Evolutionary conservation across 2,888 invertebrate species (phyloP).

Genomic region (Hydraecia micacea): DNA sequence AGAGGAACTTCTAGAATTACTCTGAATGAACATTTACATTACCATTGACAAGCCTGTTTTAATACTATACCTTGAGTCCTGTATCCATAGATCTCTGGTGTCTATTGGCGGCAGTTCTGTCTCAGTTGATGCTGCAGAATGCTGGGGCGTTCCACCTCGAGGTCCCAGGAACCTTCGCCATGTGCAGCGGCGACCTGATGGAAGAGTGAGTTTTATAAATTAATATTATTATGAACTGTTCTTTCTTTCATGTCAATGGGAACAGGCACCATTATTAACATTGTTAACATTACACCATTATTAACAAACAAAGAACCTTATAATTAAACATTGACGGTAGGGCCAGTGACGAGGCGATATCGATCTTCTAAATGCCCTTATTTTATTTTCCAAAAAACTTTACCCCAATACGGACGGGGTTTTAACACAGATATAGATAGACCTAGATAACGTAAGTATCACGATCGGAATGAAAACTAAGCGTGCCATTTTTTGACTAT

Average conservation of each 20-base stretch:
- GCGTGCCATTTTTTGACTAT: too few relatives aligned
- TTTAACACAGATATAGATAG: too few relatives aligned
- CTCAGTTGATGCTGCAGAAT: constrained; percentile 95
- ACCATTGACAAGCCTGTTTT: neutral
- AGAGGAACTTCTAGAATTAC: neutral
- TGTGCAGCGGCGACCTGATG: constrained; percentile 93
- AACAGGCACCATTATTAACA: neutral
- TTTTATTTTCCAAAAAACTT: neutral
- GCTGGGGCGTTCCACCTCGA: constrained; percentile 91
- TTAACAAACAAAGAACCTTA: too few relatives aligned
- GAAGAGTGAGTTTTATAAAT: neutral
- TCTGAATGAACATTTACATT: constrained; percentile 9
- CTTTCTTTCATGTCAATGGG: neutral
- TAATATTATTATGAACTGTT: neutral
- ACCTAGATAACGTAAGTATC: too few relatives aligned
- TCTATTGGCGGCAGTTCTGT: constrained; percentile 96
- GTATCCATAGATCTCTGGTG: constrained; percentile 95
- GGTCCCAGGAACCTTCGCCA: constrained; percentile 93
- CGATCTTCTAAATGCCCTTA: neutral
- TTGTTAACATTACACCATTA: too few relatives aligned
- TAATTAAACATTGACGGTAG: neutral
- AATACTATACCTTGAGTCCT: constrained; percentile 90
- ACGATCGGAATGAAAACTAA: too few relatives aligned
- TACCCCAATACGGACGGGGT: neutral
- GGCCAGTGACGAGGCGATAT: neutral